These are phyloP conservation scores for Malachius bipustulatus DNA, from an alignment of 2,888 invertebrate species.

Conservation along the genomic window DNA sequence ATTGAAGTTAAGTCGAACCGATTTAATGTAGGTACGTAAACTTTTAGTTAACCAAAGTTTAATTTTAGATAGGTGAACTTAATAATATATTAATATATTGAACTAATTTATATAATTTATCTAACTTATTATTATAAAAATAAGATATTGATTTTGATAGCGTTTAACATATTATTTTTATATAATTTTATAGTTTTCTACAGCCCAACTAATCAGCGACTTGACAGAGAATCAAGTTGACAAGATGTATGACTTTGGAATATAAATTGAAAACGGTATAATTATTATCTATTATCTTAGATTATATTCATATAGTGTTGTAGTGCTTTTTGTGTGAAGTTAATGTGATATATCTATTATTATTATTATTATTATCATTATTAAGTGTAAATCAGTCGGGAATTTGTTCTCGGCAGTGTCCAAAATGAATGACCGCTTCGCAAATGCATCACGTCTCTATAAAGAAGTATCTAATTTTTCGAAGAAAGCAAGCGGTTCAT, in stretches of 20 bases:
- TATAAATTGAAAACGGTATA: neutral
- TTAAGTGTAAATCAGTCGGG: slow-evolving; percentile 5
- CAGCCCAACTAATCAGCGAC: slow-evolving; percentile 28
- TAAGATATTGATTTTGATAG: slow-evolving; percentile 8
- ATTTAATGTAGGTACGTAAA: slow-evolving; percentile 29
- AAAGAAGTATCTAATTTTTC: too few relatives aligned
- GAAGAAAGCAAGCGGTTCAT: slow-evolving; percentile 4
- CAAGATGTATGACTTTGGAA: slow-evolving; percentile 27
- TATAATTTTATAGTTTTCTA: slow-evolving; percentile 29
- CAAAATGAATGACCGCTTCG: too few relatives aligned
- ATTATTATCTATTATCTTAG: neutral
- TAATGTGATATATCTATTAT: slow-evolving; percentile 38
- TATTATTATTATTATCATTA: slow-evolving; percentile 23
- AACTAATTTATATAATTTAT: neutral
- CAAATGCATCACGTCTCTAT: too few relatives aligned
- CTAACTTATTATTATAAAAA: slow-evolving; percentile 2
- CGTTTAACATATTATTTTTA: slow-evolving; percentile 7
- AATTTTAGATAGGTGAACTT: slow-evolving; percentile 20
- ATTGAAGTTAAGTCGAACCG: too few relatives aligned
- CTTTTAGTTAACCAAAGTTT: slow-evolving; percentile 34
- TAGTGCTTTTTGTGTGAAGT: slow-evolving; percentile 42
- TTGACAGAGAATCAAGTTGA: slow-evolving; percentile 25
- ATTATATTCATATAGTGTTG: slow-evolving; percentile 31
- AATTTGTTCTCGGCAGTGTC: neutral
- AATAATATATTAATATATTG: too few relatives aligned